Base-by-base conservation (phyloP, 2,888 invertebrate genomes). In the Ferdinandea cuprea region DNA sequence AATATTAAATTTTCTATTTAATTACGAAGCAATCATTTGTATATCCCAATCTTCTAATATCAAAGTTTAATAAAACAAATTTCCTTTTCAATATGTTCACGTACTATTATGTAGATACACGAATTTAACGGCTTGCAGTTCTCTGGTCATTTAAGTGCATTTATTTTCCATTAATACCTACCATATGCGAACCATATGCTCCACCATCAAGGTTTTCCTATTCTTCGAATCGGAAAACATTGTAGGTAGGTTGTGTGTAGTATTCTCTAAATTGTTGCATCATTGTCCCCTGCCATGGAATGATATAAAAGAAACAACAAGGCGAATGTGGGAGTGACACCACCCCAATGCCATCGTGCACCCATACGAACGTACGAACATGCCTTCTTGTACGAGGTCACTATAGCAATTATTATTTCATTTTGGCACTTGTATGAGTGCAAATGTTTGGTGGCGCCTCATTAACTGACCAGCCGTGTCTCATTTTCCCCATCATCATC, bases 381-480 rank as follows among this genome's bases (percentile, higher is more conserved):
- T 66, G 48, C 42, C 68, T 37, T 56, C 74, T 48, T 74, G 35
- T 56, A 74, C 74, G 79, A 80, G 74, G 79, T 80, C 79, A 74
- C 80, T 46, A 74, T 74, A 69, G 80, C 69, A 80, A 80, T 80
- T 74, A 69, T 80, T 69, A 80, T 74, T 80, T 76, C 80, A 80
- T 80, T 80, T 69, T 69, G 69, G 74, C 69, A 76, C 69, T 80
- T 80, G 80, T 80, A 80, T 80, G 74, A 69, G 80, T 80, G 76
- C 21, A 80, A 74, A 80, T 80, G 74, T 63, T 80, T 79, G 77
- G 80, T 85, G 85, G 76, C 79, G 76, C 76, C 79, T 81, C 63
- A 72, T 74, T 76, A 85, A 77, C 80, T 79, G 77, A 76, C 77
- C 81, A 76, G 76, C 84, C 73, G 73, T 84, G 73, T 85, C 63